These are phyloP conservation scores for Olivierus martensii DNA, from an alignment of 1,140 invertebrate species.

Conservation along the genomic window DNA sequence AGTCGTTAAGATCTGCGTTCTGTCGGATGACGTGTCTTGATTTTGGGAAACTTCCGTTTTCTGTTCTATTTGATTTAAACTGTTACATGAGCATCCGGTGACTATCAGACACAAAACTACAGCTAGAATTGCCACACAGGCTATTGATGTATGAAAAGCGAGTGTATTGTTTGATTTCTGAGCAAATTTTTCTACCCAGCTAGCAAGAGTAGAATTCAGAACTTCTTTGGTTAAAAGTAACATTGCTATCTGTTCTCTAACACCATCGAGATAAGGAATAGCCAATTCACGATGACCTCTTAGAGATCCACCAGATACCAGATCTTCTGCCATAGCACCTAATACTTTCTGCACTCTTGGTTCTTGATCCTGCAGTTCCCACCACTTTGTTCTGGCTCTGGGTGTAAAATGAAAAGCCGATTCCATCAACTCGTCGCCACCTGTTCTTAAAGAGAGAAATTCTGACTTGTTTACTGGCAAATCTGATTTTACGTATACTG, in stretches of 20 bases:
- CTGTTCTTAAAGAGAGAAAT: conserved; percentile 11
- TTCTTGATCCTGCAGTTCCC: conserved; percentile 15
- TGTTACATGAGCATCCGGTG: conserved; percentile 13
- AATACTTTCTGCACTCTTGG: conserved; percentile 9
- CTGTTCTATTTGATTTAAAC: conserved; percentile 9
- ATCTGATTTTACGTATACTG: conserved; percentile 15
- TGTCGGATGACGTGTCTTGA: conserved; percentile 9
- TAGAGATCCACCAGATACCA: conserved; percentile 8
- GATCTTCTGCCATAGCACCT: conserved; percentile 10
- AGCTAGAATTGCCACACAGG: conserved; percentile 13
- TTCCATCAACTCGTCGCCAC: conserved; percentile 15
- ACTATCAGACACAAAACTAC: conserved; percentile 16
- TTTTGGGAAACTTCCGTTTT: conserved; percentile 8
- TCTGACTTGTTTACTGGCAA: conserved; percentile 13
- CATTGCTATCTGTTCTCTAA: conserved; percentile 15
- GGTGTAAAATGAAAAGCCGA: conserved; percentile 14
- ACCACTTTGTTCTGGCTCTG: conserved; percentile 10
- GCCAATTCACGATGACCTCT: conserved; percentile 10
- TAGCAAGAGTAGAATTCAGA: conserved; percentile 10
- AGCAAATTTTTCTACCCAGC: conserved; percentile 12
- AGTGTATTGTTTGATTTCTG: conserved; percentile 14
- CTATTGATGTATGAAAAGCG: conserved; percentile 16
- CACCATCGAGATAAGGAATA: conserved; percentile 12
- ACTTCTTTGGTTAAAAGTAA: conserved; percentile 16
- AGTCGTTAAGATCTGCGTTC: conserved; percentile 3